phyloP scores from a whole-genome alignment of 1,140 invertebrate genomes.

The Drosophila kanapiae region DNA sequence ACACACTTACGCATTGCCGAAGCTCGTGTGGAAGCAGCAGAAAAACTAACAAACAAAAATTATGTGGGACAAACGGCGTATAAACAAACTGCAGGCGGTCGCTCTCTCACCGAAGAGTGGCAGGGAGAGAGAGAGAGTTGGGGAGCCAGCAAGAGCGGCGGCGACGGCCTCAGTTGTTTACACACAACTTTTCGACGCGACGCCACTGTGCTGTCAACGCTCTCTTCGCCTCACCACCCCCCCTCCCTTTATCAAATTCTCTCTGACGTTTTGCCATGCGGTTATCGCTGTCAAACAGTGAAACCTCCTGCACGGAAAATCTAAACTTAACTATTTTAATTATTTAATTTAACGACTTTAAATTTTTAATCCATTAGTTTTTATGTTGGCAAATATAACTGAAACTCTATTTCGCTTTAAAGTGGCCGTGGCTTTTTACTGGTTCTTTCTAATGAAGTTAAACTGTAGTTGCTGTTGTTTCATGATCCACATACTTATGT shows the following conservation, averaged over 20 bases:
- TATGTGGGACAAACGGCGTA: conserved; percentile 72
- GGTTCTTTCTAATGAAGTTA: not conserved
- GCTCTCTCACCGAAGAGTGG: conserved; percentile 19
- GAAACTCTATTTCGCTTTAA: no score
- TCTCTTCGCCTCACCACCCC: conserved; percentile 5
- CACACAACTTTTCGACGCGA: conserved; percentile 62
- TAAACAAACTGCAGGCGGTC: conserved; percentile 47
- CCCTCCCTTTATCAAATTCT: conserved; percentile 1
- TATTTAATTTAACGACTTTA: not conserved
- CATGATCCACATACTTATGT: conserved; percentile 7
- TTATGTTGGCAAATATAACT: no score
- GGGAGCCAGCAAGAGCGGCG: conserved; percentile 17
- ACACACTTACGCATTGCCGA: conserved; percentile 33
- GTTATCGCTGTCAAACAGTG: conserved; percentile 30
- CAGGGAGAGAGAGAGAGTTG: conserved; percentile 7
- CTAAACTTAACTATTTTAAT: not conserved
- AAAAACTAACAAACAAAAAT: conserved; percentile 81
- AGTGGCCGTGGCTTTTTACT: no score
- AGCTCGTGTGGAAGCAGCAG: conserved; percentile 57
- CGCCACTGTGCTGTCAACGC: conserved; percentile 51
- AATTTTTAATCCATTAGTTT: no score
- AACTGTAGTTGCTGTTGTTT: conserved; percentile 22
- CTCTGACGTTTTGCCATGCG: conserved; percentile 40
- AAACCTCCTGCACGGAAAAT: not conserved
- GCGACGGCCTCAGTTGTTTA: conserved; percentile 56